Percentiles rank a stretch among this genome's conserved stretches.
phyloP scores from a whole-genome alignment of 2,797 vertebrate species.

The Cetoscarus ocellatus region DNA sequence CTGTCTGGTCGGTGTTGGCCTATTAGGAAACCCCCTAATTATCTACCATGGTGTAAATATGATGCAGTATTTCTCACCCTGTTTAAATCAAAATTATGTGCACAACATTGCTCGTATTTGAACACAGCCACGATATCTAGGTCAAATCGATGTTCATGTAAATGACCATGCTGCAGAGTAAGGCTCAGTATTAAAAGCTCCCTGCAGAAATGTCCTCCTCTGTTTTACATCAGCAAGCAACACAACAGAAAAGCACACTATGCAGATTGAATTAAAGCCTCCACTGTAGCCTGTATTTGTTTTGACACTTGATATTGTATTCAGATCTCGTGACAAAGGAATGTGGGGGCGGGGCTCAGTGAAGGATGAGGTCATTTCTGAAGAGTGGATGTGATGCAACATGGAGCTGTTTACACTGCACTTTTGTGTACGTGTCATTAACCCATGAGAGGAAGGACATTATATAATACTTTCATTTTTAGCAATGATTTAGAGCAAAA shows the following conservation, averaged over 20 bases:
- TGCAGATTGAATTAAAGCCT: not conserved
- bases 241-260: not conserved
- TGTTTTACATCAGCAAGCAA: not conserved
- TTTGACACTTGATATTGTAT: constrained; percentile 57
- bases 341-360: constrained; percentile 63
- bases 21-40: not conserved
- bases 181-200: not conserved
- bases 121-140: not conserved
- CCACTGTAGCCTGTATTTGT: constrained; percentile 46
- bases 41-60: too few species aligned
- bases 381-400: constrained; percentile 66
- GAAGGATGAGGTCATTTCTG: constrained; percentile 66
- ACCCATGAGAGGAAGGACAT: too few species aligned
- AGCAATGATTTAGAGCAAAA: too few species aligned
- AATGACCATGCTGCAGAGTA: constrained; percentile 22
- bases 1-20: constrained; percentile 8
- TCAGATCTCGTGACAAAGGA: constrained; percentile 61
- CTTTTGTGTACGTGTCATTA: constrained; percentile 9
- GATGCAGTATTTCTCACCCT: not conserved
- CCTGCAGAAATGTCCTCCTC: not conserved
- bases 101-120: not conserved
- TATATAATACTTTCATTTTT: too few species aligned
- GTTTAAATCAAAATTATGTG: not conserved
- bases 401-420: constrained; percentile 7
- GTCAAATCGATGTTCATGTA: not conserved